Base-by-base conservation (phyloP, 2,797 vertebrate species). In the Sternotherus odoratus region DNA sequence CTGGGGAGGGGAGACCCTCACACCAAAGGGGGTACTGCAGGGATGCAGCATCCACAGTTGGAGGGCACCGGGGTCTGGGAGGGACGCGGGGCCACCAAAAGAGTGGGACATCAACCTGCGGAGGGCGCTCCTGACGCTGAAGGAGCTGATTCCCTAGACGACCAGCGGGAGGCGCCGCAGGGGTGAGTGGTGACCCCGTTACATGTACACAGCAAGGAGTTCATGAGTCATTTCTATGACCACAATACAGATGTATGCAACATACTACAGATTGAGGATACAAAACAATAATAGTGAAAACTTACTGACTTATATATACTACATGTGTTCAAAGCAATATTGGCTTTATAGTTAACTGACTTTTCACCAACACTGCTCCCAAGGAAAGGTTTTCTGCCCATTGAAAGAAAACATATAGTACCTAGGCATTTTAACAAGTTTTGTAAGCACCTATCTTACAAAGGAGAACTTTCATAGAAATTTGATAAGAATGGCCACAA, bases 261-360 rank as follows among this genome's bases (percentile, higher is more conserved):
- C 10, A 43, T 12, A 66, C 0, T 1, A 8, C 80, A 69, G 17
- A 39, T 10, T 39, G 10, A 69, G 36, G 21, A 36, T 39, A 69
- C n/a, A 39, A 21, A 21, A 69, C 19, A 69, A 19, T 69, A 69
- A 21, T 5, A 88, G 4, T 24, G 16, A 66, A 83, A 88, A 91
- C 43, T n/a, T 1, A 13, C 7, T 63, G 12, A 8, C 28, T 56
- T 57, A 80, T 33, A 12, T 33, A 80, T 12, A 43, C 53, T 33
- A 57, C 13, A 46, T 46, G 7, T 43, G 11, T 28, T 80, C 43
- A 46, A 33, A 49, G 30, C 28, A n/a, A 49, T n/a, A 46, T 49
- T n/a, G 33, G 28, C 79, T 49, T 60, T 63, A 57, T n/a, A 24
- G 43, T 21, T 48, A 81, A 23, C 54, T 57, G 78, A 26, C 16